Evolutionary conservation across 1,140 invertebrate genomes (phyloP).

Genomic region (Polypedilum pembai): DNA sequence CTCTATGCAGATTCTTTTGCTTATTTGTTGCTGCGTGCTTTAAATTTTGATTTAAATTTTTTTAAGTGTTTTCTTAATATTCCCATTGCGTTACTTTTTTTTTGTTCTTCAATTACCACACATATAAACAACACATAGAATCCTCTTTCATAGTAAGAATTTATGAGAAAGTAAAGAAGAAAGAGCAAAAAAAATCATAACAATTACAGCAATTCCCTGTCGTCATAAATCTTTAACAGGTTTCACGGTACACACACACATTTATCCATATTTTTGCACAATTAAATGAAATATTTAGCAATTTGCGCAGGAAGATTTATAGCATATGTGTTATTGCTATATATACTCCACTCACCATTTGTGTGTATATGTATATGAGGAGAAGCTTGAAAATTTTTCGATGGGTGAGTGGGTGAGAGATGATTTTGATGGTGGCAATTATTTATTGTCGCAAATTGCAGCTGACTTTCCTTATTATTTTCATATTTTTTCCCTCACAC

Average conservation of each 20-base stretch:
- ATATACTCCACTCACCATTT: too few species aligned
- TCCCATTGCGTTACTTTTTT: too few species aligned
- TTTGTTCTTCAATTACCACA: too few species aligned
- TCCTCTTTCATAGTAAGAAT: background rate
- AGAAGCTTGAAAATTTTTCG: background rate
- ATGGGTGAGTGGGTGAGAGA: background rate
- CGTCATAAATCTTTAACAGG: constrained; percentile 17
- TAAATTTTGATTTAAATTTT: too few species aligned
- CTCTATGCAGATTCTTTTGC: too few species aligned
- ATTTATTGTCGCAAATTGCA: constrained; percentile 18
- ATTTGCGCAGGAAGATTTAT: constrained; percentile 17
- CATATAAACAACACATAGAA: too few species aligned
- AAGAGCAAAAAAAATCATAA: constrained; percentile 9
- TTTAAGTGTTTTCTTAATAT: too few species aligned
- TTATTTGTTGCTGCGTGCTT: too few species aligned
- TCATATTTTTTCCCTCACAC: background rate
- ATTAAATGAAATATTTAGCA: constrained; percentile 19
- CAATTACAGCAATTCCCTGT: constrained; percentile 11
- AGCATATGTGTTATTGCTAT: constrained; percentile 3
- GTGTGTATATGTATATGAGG: too few species aligned
- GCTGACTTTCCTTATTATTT: constrained; percentile 2
- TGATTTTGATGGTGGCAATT: background rate
- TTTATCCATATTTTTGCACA: constrained; percentile 13
- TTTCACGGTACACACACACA: background rate
- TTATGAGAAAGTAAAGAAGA: background rate